Evolutionary conservation across 1,140 invertebrate genomes (phyloP), one percentile per base, ranked within the genome.

Genomic region (Bombus affinis): DNA sequence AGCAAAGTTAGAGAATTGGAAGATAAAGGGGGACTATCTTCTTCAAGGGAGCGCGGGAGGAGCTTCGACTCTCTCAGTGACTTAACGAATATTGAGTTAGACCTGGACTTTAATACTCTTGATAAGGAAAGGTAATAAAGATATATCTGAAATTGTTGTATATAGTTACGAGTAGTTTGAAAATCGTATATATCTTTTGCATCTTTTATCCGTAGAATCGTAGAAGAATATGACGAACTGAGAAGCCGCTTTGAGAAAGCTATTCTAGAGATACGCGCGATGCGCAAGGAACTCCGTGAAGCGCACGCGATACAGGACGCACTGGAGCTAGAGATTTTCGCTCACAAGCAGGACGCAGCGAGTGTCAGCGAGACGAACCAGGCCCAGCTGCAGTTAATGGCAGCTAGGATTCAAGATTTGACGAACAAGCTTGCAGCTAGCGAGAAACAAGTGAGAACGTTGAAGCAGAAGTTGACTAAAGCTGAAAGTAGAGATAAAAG

Each of bases 251-350:
- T 98, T 92, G 97, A 98, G 92, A 98, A 97, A 93, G 98, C 98
- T 0, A 96, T 98, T 1, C 96, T 97, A 82, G 98, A 98, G 95
- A 98, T 98, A 32, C 96, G 97, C 87, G 96, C 97, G 8, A 97
- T 98, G 96, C 98, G 98, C 87, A 96, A 97, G 35, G 97, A 98
- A 92, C 94, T 98, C 1, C 96, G 97, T n/a, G 97, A 98, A 89
- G 97, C 97, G 8, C 97, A 98, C 91, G 96, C 96, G 35, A 96
- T 97, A 90, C 97, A 97, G 90, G 98, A 98, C 93, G 97, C 97
- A 85, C 93, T 98, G 13, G 98, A 98, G 93, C 93, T 98, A 42
- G 96, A 96, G 42, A 97, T 97, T 88, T 96, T 97, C 83, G 97
- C 97, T 57, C 95, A 98, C 59, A 96, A 96, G 74, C 97, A 97